phyloP scores from a whole-genome alignment of 2,888 invertebrate genomes.

The Lycophotia porphyrea region DNA sequence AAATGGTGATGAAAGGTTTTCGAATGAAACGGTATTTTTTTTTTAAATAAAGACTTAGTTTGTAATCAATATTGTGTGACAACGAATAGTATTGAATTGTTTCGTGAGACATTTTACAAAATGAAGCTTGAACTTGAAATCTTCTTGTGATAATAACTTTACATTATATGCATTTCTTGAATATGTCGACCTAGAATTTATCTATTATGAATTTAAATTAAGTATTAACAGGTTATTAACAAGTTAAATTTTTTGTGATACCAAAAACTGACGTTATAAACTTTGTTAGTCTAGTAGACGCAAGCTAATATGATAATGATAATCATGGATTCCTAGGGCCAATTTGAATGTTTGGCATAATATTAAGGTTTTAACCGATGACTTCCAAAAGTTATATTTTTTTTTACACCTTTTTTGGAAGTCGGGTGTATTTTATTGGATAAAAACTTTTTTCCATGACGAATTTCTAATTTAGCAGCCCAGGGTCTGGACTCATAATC shows the following conservation, averaged over 20 bases:
- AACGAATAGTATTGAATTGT: slow-evolving; percentile 22
- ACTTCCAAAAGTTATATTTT: background rate
- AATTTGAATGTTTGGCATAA: background rate
- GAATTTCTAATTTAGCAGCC: background rate
- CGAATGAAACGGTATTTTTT: background rate
- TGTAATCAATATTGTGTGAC: background rate
- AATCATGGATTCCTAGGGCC: background rate
- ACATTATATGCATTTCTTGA: background rate
- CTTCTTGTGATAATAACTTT: no score
- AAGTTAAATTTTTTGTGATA: no score
- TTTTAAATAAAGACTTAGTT: background rate
- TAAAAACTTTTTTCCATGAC: background rate
- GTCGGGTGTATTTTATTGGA: background rate
- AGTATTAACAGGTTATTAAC: no score
- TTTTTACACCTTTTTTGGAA: background rate
- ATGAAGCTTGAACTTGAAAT: background rate
- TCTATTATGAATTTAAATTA: background rate
- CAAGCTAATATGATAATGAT: no score
- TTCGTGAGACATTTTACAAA: slow-evolving; percentile 56
- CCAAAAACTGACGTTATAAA: no score
- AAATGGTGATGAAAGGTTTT: background rate
- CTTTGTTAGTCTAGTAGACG: no score
- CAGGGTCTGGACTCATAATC: background rate
- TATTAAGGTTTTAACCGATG: no score
- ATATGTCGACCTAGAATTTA: background rate